These are phyloP conservation scores for Leptinotarsa defecta DNA, from an alignment of 1,140 invertebrate species.

Conservation along the genomic window DNA sequence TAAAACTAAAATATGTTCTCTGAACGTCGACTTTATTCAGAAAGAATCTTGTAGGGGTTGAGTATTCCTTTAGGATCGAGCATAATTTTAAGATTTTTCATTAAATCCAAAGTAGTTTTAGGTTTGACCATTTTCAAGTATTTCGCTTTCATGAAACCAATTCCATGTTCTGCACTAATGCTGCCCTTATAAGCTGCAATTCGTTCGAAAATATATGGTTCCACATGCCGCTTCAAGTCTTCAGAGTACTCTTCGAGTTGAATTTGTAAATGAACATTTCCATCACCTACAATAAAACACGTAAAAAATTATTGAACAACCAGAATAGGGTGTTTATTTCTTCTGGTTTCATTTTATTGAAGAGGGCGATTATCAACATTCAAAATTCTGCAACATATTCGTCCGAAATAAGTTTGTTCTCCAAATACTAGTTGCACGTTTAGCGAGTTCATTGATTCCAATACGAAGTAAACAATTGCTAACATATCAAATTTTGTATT, in stretches of 20 bases:
- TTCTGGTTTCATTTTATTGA: too few relatives aligned
- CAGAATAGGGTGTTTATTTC: too few relatives aligned
- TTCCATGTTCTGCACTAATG: constrained; percentile 94
- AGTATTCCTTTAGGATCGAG: constrained; percentile 93
- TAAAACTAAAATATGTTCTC: neutral
- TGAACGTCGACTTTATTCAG: neutral
- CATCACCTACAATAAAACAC: constrained; percentile 69
- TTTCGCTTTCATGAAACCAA: constrained; percentile 87
- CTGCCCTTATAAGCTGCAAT: constrained; percentile 79
- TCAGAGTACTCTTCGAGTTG: constrained; percentile 70
- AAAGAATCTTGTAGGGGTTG: constrained; percentile 61
- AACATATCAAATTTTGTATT: too few relatives aligned
- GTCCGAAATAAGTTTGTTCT: too few relatives aligned
- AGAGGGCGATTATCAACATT: too few relatives aligned
- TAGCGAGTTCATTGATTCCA: too few relatives aligned
- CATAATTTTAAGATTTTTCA: constrained; percentile 80
- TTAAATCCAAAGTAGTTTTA: constrained; percentile 71
- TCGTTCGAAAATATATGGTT: constrained; percentile 89
- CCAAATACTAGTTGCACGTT: too few relatives aligned
- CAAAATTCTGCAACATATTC: too few relatives aligned
- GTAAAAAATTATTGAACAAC: too few relatives aligned
- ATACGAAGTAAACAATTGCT: too few relatives aligned
- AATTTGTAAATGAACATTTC: constrained; percentile 91
- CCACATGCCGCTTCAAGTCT: constrained; percentile 71
- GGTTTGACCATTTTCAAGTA: constrained; percentile 84